phyloP scores from a whole-genome alignment of 2,888 invertebrate genomes.

The Andrena camellia region DNA sequence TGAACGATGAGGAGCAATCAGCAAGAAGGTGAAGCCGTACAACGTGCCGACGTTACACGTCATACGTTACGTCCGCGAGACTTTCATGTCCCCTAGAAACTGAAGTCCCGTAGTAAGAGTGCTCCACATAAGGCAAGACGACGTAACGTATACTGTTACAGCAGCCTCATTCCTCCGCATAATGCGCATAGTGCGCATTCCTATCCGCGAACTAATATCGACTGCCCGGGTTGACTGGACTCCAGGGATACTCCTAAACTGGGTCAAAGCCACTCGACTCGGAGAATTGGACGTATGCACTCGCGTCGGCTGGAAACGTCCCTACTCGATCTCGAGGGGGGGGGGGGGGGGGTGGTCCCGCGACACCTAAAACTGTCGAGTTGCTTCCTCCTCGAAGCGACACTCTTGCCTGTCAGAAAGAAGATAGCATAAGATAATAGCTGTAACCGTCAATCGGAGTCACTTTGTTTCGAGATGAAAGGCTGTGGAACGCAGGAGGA shows the following conservation, averaged over 20 bases:
- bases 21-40: neutral
- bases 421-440: no score
- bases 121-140: conserved; percentile 65
- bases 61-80: conserved; percentile 39
- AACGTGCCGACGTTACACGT: conserved; percentile 23
- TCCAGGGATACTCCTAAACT: conserved; percentile 43
- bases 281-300: conserved; percentile 7
- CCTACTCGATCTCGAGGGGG: neutral
- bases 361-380: neutral
- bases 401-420: no score
- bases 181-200: conserved; percentile 61
- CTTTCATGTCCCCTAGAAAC: conserved; percentile 54
- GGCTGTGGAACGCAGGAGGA: no score
- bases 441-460: no score
- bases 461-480: no score
- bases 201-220: conserved; percentile 64
- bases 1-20: conserved; percentile 9
- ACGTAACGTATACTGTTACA: conserved; percentile 62
- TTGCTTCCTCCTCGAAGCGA: no score
- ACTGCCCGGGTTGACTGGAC: conserved; percentile 51
- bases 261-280: conserved; percentile 52
- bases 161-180: conserved; percentile 56
- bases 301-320: neutral
- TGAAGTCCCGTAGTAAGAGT: conserved; percentile 63
- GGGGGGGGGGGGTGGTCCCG: neutral